Conservation (phyloP, 2,797 vertebrate genomes). For the Liasis olivaceus region DNA sequence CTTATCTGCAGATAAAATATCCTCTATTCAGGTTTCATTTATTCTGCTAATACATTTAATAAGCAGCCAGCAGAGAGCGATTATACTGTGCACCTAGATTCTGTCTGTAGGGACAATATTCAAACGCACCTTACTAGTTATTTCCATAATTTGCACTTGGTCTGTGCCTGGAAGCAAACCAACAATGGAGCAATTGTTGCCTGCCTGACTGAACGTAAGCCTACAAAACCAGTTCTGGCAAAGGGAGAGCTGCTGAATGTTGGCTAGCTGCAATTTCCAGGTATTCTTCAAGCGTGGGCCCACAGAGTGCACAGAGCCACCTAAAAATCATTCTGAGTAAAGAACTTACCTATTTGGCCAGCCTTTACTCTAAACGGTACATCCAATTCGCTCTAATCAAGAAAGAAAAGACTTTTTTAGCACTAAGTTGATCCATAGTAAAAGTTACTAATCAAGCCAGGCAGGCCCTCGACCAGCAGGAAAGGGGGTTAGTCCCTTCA, state of each 20-base stretch:
- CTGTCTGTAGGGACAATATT: background rate
- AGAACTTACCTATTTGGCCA: constrained; percentile 90
- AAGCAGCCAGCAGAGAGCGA: background rate
- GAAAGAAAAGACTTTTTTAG: constrained; percentile 23
- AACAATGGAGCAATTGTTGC: background rate
- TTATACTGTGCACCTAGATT: background rate
- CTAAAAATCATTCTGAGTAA: background rate
- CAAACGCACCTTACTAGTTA: background rate
- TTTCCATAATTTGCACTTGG: background rate
- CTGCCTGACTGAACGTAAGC: background rate
- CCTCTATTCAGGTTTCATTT: background rate
- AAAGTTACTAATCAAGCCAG: background rate
- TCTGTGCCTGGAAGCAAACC: background rate
- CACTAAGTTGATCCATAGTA: background rate
- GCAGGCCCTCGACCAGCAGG: background rate
- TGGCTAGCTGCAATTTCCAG: background rate
- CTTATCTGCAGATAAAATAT: constrained; percentile 78
- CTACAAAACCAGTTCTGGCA: background rate
- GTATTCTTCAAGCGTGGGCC: background rate
- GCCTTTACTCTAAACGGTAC: constrained; percentile 93
- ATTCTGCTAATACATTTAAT: background rate
- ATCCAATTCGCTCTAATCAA: constrained; percentile 87
- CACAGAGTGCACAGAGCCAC: background rate
- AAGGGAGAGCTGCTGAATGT: background rate
- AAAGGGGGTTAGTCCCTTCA: background rate